Evolutionary conservation across 2,797 vertebrate species (phyloP), one percentile per base, ranked within the genome.

Genomic region (Monodelphis domestica): DNA sequence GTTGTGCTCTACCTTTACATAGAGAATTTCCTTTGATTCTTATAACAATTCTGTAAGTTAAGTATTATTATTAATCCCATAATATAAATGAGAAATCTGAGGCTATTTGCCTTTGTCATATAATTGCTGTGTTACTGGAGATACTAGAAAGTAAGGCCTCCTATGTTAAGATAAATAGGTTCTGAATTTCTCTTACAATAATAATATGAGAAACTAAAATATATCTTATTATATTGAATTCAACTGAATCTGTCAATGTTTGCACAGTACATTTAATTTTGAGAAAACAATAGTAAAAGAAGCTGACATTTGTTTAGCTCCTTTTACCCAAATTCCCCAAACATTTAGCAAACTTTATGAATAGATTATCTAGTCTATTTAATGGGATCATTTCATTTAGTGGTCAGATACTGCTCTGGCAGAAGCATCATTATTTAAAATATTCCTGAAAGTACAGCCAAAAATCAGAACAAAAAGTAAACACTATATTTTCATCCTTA

Each of bases 351-450:
- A 92, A 90, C 53, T 94, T 57, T 87, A 84, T 14, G 94, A 95
- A 59, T 11, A 54, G 91, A 54, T 92, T 92, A 90, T 90, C 92
- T 93, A 90, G 7, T 93, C 0, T 63, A 78, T 92, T 94, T 97
- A 15, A 94, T 28, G 9, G 12, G 1, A 93, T 93, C 7, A 12
- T 33, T 51, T 88, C 91, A 26, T 15, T 28, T 30, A 52, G 57
- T 28, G 53, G 15, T 33, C n/a, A 70, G 59, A 38, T 33, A n/a
- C 12, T 38, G 14, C 15, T 70, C 14, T n/a, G 90, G 78, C 91
- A 96, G 92, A 95, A 89, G 52, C 54, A 87, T 28, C 15, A 93
- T 29, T 0, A 6, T 33, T 87, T 94, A 55, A 1, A 95, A 6
- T 4, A 87, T 87, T 53, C 6, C 51, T 89, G 38, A 51, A 87